Base-by-base conservation (phyloP, 2,888 invertebrate species). In the Taphrorychus bicolor region DNA sequence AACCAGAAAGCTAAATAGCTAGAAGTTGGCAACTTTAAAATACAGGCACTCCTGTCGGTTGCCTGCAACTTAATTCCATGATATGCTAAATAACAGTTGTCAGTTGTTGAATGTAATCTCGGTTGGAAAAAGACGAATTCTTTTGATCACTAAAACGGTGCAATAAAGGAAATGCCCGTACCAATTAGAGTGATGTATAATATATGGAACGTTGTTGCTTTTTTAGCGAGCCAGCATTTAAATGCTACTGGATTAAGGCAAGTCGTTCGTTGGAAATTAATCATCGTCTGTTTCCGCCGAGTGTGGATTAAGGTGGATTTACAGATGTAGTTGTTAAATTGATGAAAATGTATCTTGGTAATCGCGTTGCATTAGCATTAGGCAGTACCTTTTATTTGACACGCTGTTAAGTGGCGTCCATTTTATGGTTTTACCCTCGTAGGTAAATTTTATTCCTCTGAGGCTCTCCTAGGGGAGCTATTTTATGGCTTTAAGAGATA, bases 311-410 rank as follows among this genome's bases (percentile, higher is more conserved):
- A 45, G 45, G 41, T 40, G 68, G 64, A 64, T 68, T 68, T 68
- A 54, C 54, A 59, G 64, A 64, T 68, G 64, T 59, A 64, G 63
- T 68, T 68, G 68, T 64, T 68, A 68, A 68, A 68, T 68, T 68
- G 64, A 68, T 68, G 68, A 68, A 68, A 68, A 64, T 68, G 68
- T 67, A 67, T 62, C 68, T 68, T 59, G 52, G 60, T 59, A 60
- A 68, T 68, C 51, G 68, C 24, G 41, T 54, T 64, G 63, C 64
- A 68, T 65, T 65, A 54, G 54, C 52, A 60, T 54, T 66, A 57
- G 51, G 52, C 22, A 60, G 58, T 54, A 62, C 45, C 59, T 67
- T 67, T 59, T 58, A 67, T 67, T 53, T 16, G 67, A 51, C 58
- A 67, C 32, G 42, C 51, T 60, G 66, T 61, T 61, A 61, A 61